A percentile compares a stretch with the other conserved stretches of the same genome.
These are phyloP conservation scores for Kryptolebias ocellatus DNA, from an alignment of 2,797 vertebrate species.

Conservation along the genomic window DNA sequence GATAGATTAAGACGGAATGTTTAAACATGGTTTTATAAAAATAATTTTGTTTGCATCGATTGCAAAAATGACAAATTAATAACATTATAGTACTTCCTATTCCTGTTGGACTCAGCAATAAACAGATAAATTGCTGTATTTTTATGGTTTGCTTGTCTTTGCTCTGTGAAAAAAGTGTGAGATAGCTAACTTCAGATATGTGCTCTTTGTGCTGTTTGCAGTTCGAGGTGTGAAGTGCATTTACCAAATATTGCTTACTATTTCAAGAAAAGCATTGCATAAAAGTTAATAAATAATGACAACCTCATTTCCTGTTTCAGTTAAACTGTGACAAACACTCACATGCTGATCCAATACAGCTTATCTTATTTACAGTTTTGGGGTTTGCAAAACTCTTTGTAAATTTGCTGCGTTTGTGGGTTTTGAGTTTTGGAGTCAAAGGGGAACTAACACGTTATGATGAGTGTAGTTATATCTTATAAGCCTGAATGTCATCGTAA, in stretches of 20 bases:
- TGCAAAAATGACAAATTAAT: background rate
- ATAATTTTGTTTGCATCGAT: slow-evolving; percentile 12
- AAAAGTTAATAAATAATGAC: slow-evolving; percentile 1
- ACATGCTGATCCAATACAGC: background rate
- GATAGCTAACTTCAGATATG: background rate
- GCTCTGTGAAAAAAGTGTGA: background rate
- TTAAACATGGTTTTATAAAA: slow-evolving; percentile 40
- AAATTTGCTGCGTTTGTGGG: background rate
- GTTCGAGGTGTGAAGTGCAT: background rate
- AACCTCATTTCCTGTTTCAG: slow-evolving; percentile 11
- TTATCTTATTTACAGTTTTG: slow-evolving; percentile 11
- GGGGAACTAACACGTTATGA: background rate
- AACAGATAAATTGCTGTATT: too few relatives aligned
- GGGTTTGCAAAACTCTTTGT: background rate
- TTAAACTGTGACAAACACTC: background rate
- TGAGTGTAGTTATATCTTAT: background rate
- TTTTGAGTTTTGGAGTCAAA: too few relatives aligned
- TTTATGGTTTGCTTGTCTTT: background rate
- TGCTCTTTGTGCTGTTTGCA: background rate
- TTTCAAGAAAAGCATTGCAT: slow-evolving; percentile 2
- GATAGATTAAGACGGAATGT: slow-evolving; percentile 43
- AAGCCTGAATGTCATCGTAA: background rate
- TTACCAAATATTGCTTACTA: background rate
- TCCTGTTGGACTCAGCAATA: too few relatives aligned
- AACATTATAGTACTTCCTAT: too few relatives aligned